phyloP scores from a whole-genome alignment of 2,888 invertebrate species.

The Apantesis nais region DNA sequence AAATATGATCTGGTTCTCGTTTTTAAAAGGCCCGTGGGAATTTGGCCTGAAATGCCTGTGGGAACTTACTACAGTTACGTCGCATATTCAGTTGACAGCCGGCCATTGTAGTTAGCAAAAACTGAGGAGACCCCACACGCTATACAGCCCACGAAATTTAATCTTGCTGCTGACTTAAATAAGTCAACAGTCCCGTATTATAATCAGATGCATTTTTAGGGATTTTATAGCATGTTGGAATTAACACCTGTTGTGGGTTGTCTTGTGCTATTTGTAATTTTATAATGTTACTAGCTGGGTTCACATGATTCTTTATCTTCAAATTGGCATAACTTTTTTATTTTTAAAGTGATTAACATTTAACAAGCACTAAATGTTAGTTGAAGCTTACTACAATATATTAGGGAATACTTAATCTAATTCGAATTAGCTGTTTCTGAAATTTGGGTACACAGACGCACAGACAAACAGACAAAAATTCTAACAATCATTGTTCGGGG shows the following conservation, averaged over 20 bases:
- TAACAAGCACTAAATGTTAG: too few species aligned
- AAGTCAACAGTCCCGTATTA: not conserved
- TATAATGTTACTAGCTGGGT: too few species aligned
- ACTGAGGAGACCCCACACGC: conserved; percentile 60
- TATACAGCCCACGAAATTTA: conserved; percentile 53
- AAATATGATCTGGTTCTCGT: not conserved
- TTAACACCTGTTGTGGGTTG: not conserved
- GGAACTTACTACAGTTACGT: conserved; percentile 37
- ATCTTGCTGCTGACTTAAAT: conserved; percentile 31
- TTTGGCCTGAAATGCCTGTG: conserved; percentile 36
- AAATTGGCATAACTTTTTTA: too few species aligned
- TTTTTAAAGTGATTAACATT: too few species aligned
- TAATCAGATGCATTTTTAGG: not conserved
- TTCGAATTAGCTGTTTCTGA: too few species aligned
- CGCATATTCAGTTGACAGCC: conserved; percentile 10
- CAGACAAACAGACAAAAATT: too few species aligned
- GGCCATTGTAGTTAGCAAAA: conserved; percentile 50
- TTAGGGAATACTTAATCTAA: too few species aligned
- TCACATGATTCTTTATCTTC: too few species aligned
- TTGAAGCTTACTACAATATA: too few species aligned
- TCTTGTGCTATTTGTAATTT: too few species aligned
- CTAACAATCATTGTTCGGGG: too few species aligned
- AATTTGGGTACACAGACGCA: too few species aligned
- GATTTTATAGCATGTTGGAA: not conserved
- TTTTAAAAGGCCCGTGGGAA: conserved; percentile 2